Evolutionary conservation across 2,797 vertebrate genomes (phyloP).

Genomic region (Scleropages formosus): DNA sequence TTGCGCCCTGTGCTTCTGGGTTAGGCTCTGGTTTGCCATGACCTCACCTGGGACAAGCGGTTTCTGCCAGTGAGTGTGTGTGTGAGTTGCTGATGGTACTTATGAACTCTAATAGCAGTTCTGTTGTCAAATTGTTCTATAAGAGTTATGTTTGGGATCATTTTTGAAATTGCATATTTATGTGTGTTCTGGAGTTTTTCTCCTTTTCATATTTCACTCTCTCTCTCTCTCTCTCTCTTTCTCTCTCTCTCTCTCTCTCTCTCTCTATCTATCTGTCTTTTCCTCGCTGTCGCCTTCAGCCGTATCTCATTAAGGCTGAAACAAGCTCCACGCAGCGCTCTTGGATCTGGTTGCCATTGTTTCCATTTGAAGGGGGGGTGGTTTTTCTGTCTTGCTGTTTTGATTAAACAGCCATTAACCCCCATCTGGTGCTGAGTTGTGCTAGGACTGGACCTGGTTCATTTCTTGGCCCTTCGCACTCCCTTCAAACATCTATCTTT

Average conservation of each 20-base stretch:
- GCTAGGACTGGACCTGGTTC: background rate
- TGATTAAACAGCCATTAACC: conserved; percentile 25
- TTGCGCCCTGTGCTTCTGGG: too few relatives aligned
- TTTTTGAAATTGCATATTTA: background rate
- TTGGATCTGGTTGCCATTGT: conserved; percentile 25
- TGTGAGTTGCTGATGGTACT: background rate
- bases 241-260: background rate
- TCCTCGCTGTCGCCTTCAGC: conserved; percentile 10
- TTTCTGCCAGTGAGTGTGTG: too few relatives aligned
- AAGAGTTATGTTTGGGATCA: background rate
- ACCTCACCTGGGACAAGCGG: too few relatives aligned
- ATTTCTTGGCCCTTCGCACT: background rate
- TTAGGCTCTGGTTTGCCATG: too few relatives aligned
- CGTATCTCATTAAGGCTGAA: conserved; percentile 23
- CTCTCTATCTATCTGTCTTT: background rate
- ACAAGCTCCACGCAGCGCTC: background rate
- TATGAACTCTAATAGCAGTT: too few relatives aligned
- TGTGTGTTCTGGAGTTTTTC: conserved; percentile 17
- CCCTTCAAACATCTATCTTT: background rate
- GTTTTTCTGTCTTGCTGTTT: conserved; percentile 1
- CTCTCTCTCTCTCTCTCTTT: conserved; percentile 9
- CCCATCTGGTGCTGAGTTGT: background rate
- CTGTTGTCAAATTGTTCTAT: background rate
- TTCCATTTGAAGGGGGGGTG: conserved; percentile 19
- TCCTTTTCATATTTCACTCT: background rate